Evolutionary conservation across 2,113 vertebrate species (phyloP).

Genomic region (Ptilorrhoa leucosticta): DNA sequence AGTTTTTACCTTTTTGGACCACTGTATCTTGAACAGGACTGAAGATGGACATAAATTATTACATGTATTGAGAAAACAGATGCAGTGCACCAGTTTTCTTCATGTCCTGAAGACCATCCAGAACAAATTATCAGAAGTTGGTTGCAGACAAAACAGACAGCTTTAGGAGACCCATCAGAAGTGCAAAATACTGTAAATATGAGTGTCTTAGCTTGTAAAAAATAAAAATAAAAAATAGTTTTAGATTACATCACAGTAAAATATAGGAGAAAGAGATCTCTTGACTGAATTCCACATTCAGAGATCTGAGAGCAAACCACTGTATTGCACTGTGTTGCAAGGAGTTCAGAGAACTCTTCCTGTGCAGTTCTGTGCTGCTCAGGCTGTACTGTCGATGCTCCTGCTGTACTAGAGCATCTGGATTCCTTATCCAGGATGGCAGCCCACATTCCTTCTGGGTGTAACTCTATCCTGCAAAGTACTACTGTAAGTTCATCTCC

Average conservation of each 20-base stretch:
- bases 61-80: neutral
- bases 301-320: neutral
- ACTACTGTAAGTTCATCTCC: neutral
- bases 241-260: neutral
- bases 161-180: neutral
- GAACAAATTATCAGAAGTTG: neutral
- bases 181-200: neutral
- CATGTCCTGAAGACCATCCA: neutral
- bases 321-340: fast-evolving
- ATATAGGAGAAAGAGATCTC: neutral
- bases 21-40: neutral
- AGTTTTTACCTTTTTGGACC: neutral
- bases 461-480: neutral
- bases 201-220: neutral
- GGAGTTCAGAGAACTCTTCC: neutral
- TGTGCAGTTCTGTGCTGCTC: neutral
- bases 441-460: neutral
- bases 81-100: neutral
- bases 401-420: neutral
- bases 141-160: neutral
- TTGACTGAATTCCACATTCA: fast-evolving
- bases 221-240: neutral
- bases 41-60: neutral
- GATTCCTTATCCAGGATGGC: neutral
- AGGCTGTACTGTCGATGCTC: neutral